Percentiles rank a stretch among this genome's conserved stretches.
phyloP scores from a whole-genome alignment of 2,113 vertebrate genomes.

The Noturus placidus region DNA sequence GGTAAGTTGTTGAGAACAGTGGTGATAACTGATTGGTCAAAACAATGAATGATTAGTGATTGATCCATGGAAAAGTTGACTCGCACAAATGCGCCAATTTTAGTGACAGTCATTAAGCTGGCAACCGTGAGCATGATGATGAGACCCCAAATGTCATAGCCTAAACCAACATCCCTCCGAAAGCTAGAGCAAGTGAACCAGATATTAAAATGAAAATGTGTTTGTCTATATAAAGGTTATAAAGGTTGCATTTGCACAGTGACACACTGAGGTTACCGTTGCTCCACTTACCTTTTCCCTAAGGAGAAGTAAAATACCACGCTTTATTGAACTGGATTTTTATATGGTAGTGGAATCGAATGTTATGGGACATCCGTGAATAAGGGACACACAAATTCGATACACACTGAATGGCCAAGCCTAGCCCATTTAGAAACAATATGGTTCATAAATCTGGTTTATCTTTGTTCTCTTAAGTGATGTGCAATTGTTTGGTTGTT shows the following conservation, averaged over 20 bases:
- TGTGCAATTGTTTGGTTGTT: neutral
- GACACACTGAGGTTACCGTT: slow-evolving; percentile 18
- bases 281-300: slow-evolving; percentile 16
- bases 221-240: slow-evolving; percentile 3
- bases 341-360: neutral
- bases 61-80: neutral
- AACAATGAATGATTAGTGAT: neutral
- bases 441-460: neutral
- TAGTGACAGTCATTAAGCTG: neutral
- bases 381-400: neutral
- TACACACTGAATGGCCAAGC: neutral
- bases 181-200: neutral
- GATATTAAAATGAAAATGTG: neutral
- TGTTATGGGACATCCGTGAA: neutral
- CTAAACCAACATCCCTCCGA: neutral
- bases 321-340: neutral
- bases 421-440: neutral
- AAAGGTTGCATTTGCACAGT: slow-evolving; percentile 27
- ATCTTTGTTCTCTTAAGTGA: neutral
- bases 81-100: neutral
- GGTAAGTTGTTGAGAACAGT: too few relatives aligned
- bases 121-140: neutral
- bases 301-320: slow-evolving; percentile 7
- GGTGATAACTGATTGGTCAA: too few relatives aligned
- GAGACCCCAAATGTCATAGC: neutral